Base-by-base conservation (phyloP, 1,140 invertebrate genomes). In the Drosophila punjabiensis region DNA sequence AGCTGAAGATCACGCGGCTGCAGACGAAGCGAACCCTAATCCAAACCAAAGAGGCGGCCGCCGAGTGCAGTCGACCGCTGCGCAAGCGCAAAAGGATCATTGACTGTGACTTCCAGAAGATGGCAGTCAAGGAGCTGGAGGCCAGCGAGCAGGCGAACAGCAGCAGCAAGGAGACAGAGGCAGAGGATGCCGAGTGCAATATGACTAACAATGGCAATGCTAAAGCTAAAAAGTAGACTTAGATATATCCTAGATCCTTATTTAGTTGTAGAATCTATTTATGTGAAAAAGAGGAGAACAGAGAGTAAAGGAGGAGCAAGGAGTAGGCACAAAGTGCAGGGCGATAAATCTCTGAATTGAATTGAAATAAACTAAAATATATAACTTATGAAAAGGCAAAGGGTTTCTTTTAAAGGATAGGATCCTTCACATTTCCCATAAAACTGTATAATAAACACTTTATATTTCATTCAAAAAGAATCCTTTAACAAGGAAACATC, bases 1-100 rank as follows among this genome's bases (percentile, higher is more conserved):
- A 94, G 76, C 94, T 95, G 41, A 95, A 94, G 89, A 95, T 95
- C 74, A 95, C 94, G n/a, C 93, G 94, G 61, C 75, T 95, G 70
- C 94, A 94, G 58, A 94, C 94, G 55, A 95, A 95, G 92, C 94
- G 94, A 81, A 94, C 94, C 88, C 93, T 58, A 64, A 88, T 92
- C 71, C 93, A 80, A 94, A 95, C 89, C 88, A 92, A 93, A 93
- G 92, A 92, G 62, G 55, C 71, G 4, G 60, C 87, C 9, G 82
- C 90, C 32, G 95, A 95, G 89, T 94, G 94, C 14, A 94, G 93
- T 35, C 94, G 95, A 78, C 95, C 95, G 14, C 85, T 95, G 73
- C 94, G 95, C 43, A 96, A 96, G 85, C 93, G 95, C 59, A 95
- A 93, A 58, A 78, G 92, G 20, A 91, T 93, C 20, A 93, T 93